Evolutionary conservation across 2,113 vertebrate genomes (phyloP), one percentile per base, ranked within the genome.

Genomic region (Semicossyphus pulcher): DNA sequence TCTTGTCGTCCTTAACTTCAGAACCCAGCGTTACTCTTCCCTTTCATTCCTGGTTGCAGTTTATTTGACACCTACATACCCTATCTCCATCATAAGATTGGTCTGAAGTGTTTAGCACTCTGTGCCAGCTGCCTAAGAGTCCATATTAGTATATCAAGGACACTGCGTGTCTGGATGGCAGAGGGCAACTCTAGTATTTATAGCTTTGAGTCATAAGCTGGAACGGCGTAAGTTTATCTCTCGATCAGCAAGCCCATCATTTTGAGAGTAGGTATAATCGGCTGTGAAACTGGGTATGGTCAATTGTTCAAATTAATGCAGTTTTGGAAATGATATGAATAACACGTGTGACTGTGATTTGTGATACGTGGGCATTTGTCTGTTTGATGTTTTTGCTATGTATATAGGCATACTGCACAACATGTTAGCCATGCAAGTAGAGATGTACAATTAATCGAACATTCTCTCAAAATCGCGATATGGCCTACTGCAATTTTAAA

Each of bases 131-230:
- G 62, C 70, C 79, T 47, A 64, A n/a, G 81, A 86, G 56, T 72
- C 84, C 88, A 77, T 88, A 89, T 88, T 86, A 83, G 91, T 92
- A 87, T 84, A 72, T 85, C 79, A 77, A 80, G 80, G 79, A 90
- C 69, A 64, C 54, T 44, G 71, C 80, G 66, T 80, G 84, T 92
- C 58, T 11, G 63, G 70, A 79, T 73, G 69, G 78, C 21, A 20
- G 69, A 48, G 61, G 60, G 81, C 56, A 77, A 70, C 78, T 70
- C 72, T 57, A 59, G 76, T 93, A 93, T 93, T 94, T 93, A 89
- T 90, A 92, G 91, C 76, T 73, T 69, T 83, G 83, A 89, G 84
- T 92, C 92, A 92, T 83, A 64, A 60, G 66, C 72, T 75, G 72
- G 61, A 70, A 76, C 78, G 80, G 74, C 80, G 79, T 78, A 81